A percentile compares a stretch with the other conserved stretches of the same genome.
Conservation (phyloP, 2,113 vertebrate species). For the Charadrius vociferus region DNA sequence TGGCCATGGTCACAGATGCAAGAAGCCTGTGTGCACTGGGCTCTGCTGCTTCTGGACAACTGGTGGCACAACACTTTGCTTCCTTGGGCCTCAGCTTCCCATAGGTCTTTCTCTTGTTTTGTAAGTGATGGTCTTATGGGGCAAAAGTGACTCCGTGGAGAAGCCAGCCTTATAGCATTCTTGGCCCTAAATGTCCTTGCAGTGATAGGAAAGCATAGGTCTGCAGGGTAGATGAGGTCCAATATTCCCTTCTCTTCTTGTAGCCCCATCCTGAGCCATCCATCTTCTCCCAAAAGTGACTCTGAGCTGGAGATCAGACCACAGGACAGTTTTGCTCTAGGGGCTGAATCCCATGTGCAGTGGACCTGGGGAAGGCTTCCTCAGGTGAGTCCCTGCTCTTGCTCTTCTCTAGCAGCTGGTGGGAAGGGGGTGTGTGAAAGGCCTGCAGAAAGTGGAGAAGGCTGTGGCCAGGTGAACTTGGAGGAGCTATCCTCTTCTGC, state of each 20-base stretch:
- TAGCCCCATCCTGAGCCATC: slow-evolving; percentile 67
- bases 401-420: background rate
- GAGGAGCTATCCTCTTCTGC: background rate
- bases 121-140: background rate
- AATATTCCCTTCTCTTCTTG: background rate
- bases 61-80: background rate
- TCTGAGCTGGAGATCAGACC: slow-evolving; percentile 86
- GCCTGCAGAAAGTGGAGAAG: background rate
- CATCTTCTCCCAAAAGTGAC: slow-evolving; percentile 87
- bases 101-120: background rate
- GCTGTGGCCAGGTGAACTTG: background rate
- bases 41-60: background rate
- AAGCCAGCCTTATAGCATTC: background rate
- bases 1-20: background rate
- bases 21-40: background rate
- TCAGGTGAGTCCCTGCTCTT: slow-evolving; percentile 72
- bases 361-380: slow-evolving; percentile 95
- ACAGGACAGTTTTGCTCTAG: slow-evolving; percentile 55
- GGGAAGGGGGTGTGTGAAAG: background rate
- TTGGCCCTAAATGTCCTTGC: background rate
- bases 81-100: background rate
- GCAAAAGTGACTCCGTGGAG: background rate
- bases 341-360: slow-evolving; percentile 80
- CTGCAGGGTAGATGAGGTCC: background rate
- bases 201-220: background rate